Base-by-base conservation (phyloP, 2,888 invertebrate species). In the Sclerodermus sp. region DNA sequence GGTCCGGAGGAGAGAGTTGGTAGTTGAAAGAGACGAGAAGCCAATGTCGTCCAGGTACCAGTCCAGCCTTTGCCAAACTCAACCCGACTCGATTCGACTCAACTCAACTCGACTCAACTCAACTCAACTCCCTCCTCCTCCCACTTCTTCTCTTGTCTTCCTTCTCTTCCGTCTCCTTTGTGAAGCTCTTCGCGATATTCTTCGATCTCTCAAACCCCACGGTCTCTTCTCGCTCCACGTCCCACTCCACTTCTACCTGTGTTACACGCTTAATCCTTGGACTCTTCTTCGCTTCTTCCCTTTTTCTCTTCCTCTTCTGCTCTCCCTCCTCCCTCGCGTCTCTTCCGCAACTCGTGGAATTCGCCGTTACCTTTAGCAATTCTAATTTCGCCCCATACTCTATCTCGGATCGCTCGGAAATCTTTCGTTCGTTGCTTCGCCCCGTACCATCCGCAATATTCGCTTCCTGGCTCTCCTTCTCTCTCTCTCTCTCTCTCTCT, bases 41-140 rank as follows among this genome's bases (percentile, higher is more conserved):
- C 60, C 60, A 65, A 66, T 70, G 69, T 71, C 69, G 69, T 61
- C 66, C 70, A 67, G 68, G 69, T 71, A 67, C 64, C n/a, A n/a
- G n/a, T n/a, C n/a, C n/a, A 55, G 53, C 58, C 64, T 57, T 53
- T 58, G 61, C 64, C 64, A 53, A 63, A 64, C 61, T 63, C 64
- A 39, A 31, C 54, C 53, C n/a, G n/a, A n/a, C n/a, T n/a, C n/a
- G n/a, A n/a, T n/a, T n/a, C n/a, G n/a, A n/a, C n/a, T n/a, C n/a
- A n/a, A n/a, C n/a, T n/a, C n/a, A n/a, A n/a, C n/a, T n/a, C n/a
- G n/a, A n/a, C n/a, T n/a, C n/a, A n/a, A n/a, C n/a, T n/a, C n/a
- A n/a, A n/a, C n/a, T n/a, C n/a, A n/a, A n/a, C n/a, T n/a, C n/a
- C n/a, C n/a, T n/a, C n/a, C n/a, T n/a, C n/a, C n/a, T n/a, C n/a